Evolutionary conservation across 1,140 invertebrate genomes (phyloP).

Genomic region (Drosophila mauritiana): DNA sequence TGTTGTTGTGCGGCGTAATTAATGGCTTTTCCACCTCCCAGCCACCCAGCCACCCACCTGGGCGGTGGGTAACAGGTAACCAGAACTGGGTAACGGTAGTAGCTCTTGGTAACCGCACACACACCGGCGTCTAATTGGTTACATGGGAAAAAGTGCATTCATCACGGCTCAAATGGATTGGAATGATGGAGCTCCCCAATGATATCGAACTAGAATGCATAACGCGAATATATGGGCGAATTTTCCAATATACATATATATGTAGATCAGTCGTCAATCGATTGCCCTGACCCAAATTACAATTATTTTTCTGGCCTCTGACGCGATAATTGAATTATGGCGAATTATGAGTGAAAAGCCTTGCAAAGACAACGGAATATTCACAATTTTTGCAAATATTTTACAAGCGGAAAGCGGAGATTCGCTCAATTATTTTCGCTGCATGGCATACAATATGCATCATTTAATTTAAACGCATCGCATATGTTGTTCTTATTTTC

Average conservation of each 20-base stretch:
- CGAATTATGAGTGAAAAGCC: conserved; percentile 1
- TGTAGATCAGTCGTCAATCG: conserved; percentile 11
- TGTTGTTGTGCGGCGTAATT: conserved; percentile 38
- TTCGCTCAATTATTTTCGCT: conserved; percentile 4
- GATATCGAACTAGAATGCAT: background rate
- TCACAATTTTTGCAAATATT: background rate
- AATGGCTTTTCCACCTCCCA: conserved; percentile 27
- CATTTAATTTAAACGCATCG: background rate
- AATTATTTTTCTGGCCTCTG: conserved; percentile 7
- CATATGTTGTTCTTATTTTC: background rate
- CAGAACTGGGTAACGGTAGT: conserved; percentile 19
- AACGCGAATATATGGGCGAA: background rate
- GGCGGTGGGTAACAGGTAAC: conserved; percentile 29
- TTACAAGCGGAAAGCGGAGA: background rate
- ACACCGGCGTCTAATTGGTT: conserved; percentile 28
- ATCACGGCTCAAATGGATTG: conserved; percentile 14
- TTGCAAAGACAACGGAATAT: background rate
- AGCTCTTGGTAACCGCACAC: conserved; percentile 10
- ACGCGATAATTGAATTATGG: conserved; percentile 20
- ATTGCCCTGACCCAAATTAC: conserved; percentile 28
- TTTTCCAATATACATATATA: conserved; percentile 7
- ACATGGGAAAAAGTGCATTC: conserved; percentile 25
- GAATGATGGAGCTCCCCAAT: background rate
- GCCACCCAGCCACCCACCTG: background rate
- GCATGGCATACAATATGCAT: background rate